phyloP scores from a whole-genome alignment of 2,113 vertebrate species.

The Pedetes capensis region DNA sequence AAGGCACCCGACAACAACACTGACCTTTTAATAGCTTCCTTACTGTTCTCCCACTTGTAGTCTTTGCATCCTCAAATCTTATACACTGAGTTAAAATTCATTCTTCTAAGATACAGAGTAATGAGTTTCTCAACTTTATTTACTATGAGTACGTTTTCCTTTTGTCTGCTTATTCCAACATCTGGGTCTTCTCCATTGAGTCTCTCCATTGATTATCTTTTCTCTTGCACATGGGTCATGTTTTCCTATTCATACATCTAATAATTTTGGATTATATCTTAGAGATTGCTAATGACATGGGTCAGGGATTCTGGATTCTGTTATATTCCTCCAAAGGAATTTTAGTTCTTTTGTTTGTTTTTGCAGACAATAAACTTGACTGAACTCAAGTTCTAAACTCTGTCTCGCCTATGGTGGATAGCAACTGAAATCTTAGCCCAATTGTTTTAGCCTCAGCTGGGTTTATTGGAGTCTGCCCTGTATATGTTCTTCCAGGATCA shows the following conservation, averaged over 20 bases:
- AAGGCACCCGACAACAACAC: too few relatives aligned
- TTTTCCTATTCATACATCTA: conserved; percentile 28
- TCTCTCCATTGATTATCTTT: conserved; percentile 34
- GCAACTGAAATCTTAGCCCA: conserved; percentile 11
- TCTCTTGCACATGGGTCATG: conserved; percentile 17
- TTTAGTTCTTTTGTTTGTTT: conserved; percentile 61
- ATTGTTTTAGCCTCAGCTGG: conserved; percentile 8
- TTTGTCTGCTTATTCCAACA: conserved; percentile 29
- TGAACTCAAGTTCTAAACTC: conserved; percentile 53
- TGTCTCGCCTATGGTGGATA: neutral
- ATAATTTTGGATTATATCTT: conserved; percentile 31
- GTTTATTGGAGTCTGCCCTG: neutral
- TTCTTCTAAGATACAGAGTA: conserved; percentile 17
- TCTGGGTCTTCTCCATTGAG: conserved; percentile 14
- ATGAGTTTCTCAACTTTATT: conserved; percentile 43
- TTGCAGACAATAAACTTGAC: conserved; percentile 1
- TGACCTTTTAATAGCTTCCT: conserved; percentile 5
- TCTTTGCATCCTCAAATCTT: conserved; percentile 43
- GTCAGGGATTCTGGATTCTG: conserved; percentile 51
- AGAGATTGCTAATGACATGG: conserved; percentile 22
- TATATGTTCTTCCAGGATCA: conserved; percentile 27
- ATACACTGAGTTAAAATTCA: neutral
- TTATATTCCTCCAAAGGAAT: conserved; percentile 51
- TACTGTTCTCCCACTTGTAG: conserved; percentile 23
- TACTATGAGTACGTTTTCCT: conserved; percentile 2